Conservation (phyloP, 2,113 vertebrate species). For the Egretta garzetta region DNA sequence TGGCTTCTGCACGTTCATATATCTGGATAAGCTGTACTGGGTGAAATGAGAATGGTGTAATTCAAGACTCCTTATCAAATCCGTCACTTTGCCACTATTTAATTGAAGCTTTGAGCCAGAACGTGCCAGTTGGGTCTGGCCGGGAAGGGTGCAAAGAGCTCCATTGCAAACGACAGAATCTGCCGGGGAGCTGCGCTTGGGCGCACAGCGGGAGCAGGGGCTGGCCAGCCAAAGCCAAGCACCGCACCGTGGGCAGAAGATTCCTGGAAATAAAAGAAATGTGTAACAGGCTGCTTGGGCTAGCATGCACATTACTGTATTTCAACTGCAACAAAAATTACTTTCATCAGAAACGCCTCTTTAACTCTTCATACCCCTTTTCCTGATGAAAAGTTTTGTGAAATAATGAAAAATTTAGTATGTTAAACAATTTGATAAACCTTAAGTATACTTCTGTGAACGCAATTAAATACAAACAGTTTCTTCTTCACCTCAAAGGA, state of each 20-base stretch:
- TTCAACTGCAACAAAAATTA: neutral
- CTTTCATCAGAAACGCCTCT: neutral
- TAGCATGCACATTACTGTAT: neutral
- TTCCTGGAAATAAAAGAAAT: neutral
- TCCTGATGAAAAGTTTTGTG: neutral
- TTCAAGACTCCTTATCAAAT: neutral
- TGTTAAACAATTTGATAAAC: neutral
- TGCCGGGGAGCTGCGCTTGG: neutral
- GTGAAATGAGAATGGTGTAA: neutral
- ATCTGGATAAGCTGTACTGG: neutral
- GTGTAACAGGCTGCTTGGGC: neutral
- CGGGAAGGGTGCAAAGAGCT: neutral
- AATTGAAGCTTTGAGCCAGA: neutral
- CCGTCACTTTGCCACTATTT: neutral
- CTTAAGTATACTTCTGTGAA: neutral
- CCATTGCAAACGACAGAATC: neutral
- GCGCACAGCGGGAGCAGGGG: neutral
- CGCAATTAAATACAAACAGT: rapidly evolving
- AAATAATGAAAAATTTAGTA: neutral
- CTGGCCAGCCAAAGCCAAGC: neutral
- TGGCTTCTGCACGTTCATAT: neutral
- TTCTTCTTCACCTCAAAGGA: neutral
- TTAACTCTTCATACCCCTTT: neutral
- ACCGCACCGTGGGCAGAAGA: neutral
- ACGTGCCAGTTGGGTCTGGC: neutral